A percentile compares a stretch with the other conserved stretches of the same genome.
These are phyloP conservation scores for Paragorgia papillata DNA, from an alignment of 92 coral and sea anemone species.

Conservation along the genomic window DNA sequence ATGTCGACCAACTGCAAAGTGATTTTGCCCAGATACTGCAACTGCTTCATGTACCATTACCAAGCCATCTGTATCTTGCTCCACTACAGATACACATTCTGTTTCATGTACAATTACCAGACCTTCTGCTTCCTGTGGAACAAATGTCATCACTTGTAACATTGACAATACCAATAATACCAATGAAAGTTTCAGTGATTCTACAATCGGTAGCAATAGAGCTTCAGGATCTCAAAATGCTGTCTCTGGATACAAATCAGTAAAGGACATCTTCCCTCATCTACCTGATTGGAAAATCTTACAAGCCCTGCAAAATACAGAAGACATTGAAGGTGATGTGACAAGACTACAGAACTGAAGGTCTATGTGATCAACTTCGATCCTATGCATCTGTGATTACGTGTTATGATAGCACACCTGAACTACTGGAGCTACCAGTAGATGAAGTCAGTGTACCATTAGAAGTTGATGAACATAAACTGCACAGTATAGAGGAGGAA, in stretches of 20 bases:
- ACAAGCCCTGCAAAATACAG: constrained; percentile 43
- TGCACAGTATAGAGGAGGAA: constrained; percentile 27
- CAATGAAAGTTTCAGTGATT: constrained; percentile 1
- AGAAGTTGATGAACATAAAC: constrained; percentile 21
- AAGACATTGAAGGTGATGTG: constrained; percentile 58
- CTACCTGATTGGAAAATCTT: constrained; percentile 48
- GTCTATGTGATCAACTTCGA: constrained; percentile 49
- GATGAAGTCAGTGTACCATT: constrained; percentile 26
- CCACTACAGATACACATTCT: too few relatives aligned
- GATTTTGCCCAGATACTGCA: constrained; percentile 4
- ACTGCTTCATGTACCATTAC: constrained; percentile 21
- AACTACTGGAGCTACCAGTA: constrained; percentile 12
- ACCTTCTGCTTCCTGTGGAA: not conserved
- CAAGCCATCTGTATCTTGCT: too few relatives aligned
- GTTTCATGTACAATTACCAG: constrained; percentile 19
- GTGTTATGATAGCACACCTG: not conserved
- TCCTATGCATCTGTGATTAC: constrained; percentile 62
- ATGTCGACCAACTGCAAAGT: not conserved
- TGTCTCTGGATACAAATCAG: constrained; percentile 21
- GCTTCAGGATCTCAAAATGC: constrained; percentile 13
- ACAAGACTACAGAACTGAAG: constrained; percentile 56
- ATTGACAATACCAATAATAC: constrained; percentile 17
- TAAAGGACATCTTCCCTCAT: constrained; percentile 56
- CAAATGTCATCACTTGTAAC: constrained; percentile 18
- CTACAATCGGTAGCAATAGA: not conserved